Conservation (phyloP, 2,797 vertebrate genomes). For the Oryzias dopingdopingensis region DNA sequence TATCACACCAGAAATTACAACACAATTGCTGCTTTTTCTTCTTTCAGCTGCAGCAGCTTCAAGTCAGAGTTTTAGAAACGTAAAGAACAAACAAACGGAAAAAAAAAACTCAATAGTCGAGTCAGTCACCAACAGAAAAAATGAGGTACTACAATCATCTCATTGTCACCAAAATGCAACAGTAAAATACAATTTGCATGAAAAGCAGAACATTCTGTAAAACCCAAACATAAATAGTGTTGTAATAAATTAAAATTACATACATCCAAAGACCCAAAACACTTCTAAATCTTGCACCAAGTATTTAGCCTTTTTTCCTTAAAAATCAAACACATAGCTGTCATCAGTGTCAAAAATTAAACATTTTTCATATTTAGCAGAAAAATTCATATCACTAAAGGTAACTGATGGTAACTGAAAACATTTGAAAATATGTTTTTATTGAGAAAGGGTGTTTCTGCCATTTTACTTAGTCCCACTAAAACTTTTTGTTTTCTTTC, state of each 20-base stretch:
- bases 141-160: conserved; percentile 61
- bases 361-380: too few species aligned
- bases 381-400: too few species aligned
- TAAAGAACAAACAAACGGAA: conserved; percentile 26
- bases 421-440: too few species aligned
- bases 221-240: conserved; percentile 40
- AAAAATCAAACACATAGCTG: conserved; percentile 21
- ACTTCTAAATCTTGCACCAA: conserved; percentile 44
- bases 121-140: conserved; percentile 41
- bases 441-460: too few species aligned
- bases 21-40: conserved; percentile 10
- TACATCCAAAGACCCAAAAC: conserved; percentile 64
- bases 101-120: conserved; percentile 46
- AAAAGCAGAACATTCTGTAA: conserved; percentile 62
- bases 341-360: neutral
- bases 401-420: too few species aligned
- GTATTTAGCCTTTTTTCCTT: conserved; percentile 20
- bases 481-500: too few species aligned
- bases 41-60: conserved; percentile 41
- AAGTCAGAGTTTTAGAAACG: conserved; percentile 22
- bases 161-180: conserved; percentile 38
- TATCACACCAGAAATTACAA: conserved; percentile 9
- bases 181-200: conserved; percentile 41
- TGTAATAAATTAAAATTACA: conserved; percentile 49
- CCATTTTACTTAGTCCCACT: too few species aligned